Percentiles rank a stretch among this genome's conserved stretches.
These are phyloP conservation scores for Drosophila carrolli DNA, from an alignment of 1,140 invertebrate species.

Conservation along the genomic window DNA sequence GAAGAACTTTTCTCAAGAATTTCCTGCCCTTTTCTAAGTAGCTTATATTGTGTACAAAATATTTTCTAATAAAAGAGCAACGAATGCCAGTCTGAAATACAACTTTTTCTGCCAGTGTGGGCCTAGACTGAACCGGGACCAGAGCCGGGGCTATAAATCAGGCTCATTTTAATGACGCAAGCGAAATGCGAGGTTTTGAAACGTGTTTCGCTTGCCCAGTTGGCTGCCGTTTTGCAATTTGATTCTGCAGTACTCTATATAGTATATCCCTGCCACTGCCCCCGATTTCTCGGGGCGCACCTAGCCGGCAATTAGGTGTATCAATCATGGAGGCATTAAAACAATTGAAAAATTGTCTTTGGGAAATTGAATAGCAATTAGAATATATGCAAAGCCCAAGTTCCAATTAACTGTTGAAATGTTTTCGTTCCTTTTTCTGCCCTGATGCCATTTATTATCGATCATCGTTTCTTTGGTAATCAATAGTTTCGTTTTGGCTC, in stretches of 20 bases:
- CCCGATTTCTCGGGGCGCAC: conserved; percentile 30
- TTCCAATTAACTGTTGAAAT: conserved; percentile 40
- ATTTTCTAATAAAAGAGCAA: neutral
- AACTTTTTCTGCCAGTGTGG: conserved; percentile 7
- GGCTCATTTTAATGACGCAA: conserved; percentile 82
- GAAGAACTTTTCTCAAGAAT: no score
- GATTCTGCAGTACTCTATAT: conserved; percentile 38
- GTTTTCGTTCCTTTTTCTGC: conserved; percentile 6
- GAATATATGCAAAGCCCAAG: conserved; percentile 49
- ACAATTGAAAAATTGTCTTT: conserved; percentile 82
- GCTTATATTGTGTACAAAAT: neutral
- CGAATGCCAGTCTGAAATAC: neutral
- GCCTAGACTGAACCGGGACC: conserved; percentile 34
- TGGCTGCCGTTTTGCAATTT: conserved; percentile 63
- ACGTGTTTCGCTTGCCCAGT: conserved; percentile 71
- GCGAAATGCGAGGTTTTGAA: conserved; percentile 75
- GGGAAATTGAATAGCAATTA: conserved; percentile 76
- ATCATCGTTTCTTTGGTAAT: conserved; percentile 2
- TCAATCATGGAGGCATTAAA: conserved; percentile 78
- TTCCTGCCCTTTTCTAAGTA: no score
- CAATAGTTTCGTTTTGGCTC: neutral
- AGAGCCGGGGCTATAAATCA: conserved; percentile 70
- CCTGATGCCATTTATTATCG: conserved; percentile 33
- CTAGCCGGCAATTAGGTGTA: conserved; percentile 70
- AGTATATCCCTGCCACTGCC: neutral